Evolutionary conservation across 2,888 invertebrate species (phyloP).

Genomic region (Anaspis maculata): DNA sequence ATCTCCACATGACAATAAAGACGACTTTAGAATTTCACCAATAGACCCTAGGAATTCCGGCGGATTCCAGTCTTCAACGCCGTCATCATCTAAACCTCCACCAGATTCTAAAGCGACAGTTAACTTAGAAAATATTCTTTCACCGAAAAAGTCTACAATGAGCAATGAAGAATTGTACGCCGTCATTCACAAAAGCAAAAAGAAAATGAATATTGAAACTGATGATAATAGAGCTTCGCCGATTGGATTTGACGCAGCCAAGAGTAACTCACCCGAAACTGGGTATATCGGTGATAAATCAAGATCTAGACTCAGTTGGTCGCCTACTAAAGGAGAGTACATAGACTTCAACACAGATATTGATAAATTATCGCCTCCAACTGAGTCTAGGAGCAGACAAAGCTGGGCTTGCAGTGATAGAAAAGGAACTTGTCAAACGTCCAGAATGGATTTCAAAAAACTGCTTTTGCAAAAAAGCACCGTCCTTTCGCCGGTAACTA

Average conservation of each 20-base stretch:
- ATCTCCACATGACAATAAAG: constrained; percentile 24
- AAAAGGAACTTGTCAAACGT: constrained; percentile 60
- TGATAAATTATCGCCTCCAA: constrained; percentile 34
- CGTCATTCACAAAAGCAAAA: constrained; percentile 69
- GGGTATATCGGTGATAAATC: constrained; percentile 50
- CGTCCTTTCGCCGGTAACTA: constrained; percentile 45
- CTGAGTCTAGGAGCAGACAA: constrained; percentile 38
- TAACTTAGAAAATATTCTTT: constrained; percentile 49
- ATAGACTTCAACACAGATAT: constrained; percentile 36
- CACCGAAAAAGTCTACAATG: constrained; percentile 65
- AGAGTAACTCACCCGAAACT: constrained; percentile 49
- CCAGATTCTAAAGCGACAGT: constrained; percentile 43
- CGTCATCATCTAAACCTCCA: constrained; percentile 43
- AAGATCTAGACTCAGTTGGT: constrained; percentile 56
- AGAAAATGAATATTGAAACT: constrained; percentile 60
- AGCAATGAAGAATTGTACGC: constrained; percentile 72
- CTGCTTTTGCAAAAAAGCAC: constrained; percentile 66
- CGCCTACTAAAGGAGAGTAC: constrained; percentile 44
- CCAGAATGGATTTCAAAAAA: constrained; percentile 76
- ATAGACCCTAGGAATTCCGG: constrained; percentile 55
- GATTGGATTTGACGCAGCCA: constrained; percentile 29
- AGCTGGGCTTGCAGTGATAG: constrained; percentile 56
- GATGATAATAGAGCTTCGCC: constrained; percentile 45
- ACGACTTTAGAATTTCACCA: constrained; percentile 55
- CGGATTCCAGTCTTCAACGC: constrained; percentile 61